Conservation (phyloP, 2,888 invertebrate species). For the Polyommatus icarus region DNA sequence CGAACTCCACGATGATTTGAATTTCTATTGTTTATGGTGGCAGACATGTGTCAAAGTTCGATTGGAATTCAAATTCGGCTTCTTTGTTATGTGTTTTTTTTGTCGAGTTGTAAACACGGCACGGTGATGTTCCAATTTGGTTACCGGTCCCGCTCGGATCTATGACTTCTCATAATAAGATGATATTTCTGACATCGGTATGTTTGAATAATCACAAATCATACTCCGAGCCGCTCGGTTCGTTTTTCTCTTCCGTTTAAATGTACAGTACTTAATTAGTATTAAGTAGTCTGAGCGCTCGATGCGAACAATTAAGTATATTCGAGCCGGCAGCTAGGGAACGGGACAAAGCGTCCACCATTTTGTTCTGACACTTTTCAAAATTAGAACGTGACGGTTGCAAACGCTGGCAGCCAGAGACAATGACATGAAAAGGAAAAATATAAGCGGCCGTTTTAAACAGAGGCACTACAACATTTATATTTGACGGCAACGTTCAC, state of each 20-base stretch:
- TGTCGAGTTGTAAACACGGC: slow-evolving; percentile 78
- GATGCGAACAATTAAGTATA: slow-evolving; percentile 18
- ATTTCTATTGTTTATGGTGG: slow-evolving; percentile 81
- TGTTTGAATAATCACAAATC: slow-evolving; percentile 76
- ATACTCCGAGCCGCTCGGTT: slow-evolving; percentile 50
- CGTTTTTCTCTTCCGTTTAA: slow-evolving; percentile 37
- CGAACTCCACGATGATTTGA: slow-evolving; percentile 77
- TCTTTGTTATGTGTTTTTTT: slow-evolving; percentile 75
- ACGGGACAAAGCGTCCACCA: slow-evolving; percentile 74
- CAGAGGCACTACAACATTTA: slow-evolving; percentile 64
- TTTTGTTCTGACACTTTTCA: slow-evolving; percentile 81
- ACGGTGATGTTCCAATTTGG: slow-evolving; percentile 79
- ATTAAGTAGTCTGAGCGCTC: slow-evolving; percentile 38
- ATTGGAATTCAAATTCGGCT: slow-evolving; percentile 80
- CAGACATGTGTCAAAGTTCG: slow-evolving; percentile 81
- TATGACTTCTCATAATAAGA: slow-evolving; percentile 67
- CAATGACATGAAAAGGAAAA: slow-evolving; percentile 81
- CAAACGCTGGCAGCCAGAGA: slow-evolving; percentile 77
- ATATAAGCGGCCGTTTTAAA: slow-evolving; percentile 79
- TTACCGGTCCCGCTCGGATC: slow-evolving; percentile 70
- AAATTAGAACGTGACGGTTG: slow-evolving; percentile 81
- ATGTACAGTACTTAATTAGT: slow-evolving; percentile 40
- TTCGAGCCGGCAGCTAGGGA: slow-evolving; percentile 58
- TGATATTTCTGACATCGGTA: slow-evolving; percentile 75
- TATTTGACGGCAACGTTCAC: slow-evolving; percentile 62